Evolutionary conservation across 1,140 invertebrate species (phyloP), one percentile per base, ranked within the genome.

Genomic region (Procambarus clarkii): DNA sequence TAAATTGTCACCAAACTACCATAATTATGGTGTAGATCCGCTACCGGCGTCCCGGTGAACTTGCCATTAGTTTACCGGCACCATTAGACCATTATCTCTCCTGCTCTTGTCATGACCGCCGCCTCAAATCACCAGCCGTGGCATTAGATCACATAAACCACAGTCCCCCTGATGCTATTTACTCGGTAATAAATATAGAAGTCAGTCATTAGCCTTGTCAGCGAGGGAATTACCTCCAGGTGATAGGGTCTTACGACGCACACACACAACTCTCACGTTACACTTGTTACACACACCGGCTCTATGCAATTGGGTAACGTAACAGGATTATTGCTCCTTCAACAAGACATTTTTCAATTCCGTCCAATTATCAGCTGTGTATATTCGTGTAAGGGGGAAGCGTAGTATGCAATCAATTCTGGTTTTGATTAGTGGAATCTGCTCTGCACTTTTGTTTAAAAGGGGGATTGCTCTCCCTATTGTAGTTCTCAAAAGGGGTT

Each of bases 91-190:
- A 74, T 74, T 34, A 74, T 74, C 69, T 74, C 69, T 74, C 5
- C n/a, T 34, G 69, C 7, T 34, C 24, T 74, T 74, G 24, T 21
- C 69, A 74, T 74, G n/a, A 34, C 69, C 24, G 34, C 21, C 34
- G 21, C 69, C 24, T 74, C 69, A 24, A 74, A 74, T 34, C 69
- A 34, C 69, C 21, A 74, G 69, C 24, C 69, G 11, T 74, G 69
- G 69, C 69, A 74, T 74, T 74, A 74, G n/a, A 34, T 74, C n/a
- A 8, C 69, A 74, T 74, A 74, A 74, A 74, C 69, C 69, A 74
- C 69, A n/a, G 8, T 8, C 24, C 69, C 24, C 24, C 69, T 24
- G 34, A 5, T 74, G 24, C 69, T 24, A 74, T 74, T 54, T 74
- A 74, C 69, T 24, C 21, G 24, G 1, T 5, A 34, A 34, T 74